phyloP scores from a whole-genome alignment of 2,888 invertebrate genomes.

The Baccha elongata region DNA sequence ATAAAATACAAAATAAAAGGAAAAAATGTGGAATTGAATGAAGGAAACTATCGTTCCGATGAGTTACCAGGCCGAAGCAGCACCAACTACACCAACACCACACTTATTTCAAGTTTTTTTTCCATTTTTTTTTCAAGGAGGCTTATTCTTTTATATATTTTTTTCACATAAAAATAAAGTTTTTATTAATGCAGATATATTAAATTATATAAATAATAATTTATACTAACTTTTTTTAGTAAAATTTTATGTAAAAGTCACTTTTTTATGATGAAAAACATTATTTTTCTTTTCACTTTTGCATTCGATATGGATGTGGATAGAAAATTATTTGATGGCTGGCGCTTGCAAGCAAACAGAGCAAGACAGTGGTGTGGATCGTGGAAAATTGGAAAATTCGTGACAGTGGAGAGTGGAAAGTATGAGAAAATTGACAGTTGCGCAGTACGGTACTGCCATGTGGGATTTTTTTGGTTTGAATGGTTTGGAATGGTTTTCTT shows the following conservation, averaged over 20 bases:
- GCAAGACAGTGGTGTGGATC: constrained; percentile 19
- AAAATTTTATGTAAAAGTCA: constrained; percentile 54
- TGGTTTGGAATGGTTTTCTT: constrained; percentile 5
- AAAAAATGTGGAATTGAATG: constrained; percentile 64
- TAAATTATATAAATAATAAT: constrained; percentile 16
- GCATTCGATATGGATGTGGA: constrained; percentile 35
- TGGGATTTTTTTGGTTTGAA: background rate
- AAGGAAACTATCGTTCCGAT: constrained; percentile 72
- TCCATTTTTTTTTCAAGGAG: constrained; percentile 7
- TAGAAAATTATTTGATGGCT: constrained; percentile 50
- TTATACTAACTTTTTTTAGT: constrained; percentile 67
- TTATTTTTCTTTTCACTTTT: constrained; percentile 54
- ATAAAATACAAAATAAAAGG: constrained; percentile 38
- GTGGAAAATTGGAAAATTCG: constrained; percentile 42
- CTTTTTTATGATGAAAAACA: constrained; percentile 59
- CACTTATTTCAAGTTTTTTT: constrained; percentile 56
- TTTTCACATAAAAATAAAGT: constrained; percentile 49
- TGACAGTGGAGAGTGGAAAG: constrained; percentile 70
- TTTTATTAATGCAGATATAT: constrained; percentile 5
- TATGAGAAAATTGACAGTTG: constrained; percentile 43
- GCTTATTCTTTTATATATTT: constrained; percentile 55
- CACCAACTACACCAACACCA: constrained; percentile 23
- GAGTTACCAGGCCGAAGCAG: constrained; percentile 68
- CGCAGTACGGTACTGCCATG: constrained; percentile 50
- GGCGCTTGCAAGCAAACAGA: constrained; percentile 72